Evolutionary conservation across 2,888 invertebrate genomes (phyloP).

Genomic region (Agapostemon virescens): DNA sequence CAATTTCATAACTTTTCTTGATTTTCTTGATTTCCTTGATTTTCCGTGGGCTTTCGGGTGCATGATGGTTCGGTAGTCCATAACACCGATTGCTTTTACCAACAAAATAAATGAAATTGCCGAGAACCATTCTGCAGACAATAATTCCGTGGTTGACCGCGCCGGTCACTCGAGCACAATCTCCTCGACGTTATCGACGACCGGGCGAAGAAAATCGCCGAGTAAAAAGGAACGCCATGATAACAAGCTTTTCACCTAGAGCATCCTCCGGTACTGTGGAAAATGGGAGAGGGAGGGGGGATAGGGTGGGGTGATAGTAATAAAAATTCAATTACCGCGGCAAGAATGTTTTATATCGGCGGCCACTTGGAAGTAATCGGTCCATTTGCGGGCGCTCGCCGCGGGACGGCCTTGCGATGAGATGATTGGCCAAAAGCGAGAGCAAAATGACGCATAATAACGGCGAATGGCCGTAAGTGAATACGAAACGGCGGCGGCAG

Average conservation of each 20-base stretch:
- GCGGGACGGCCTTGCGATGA: constrained; percentile 7
- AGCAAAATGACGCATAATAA: constrained; percentile 46
- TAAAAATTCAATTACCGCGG: constrained; percentile 17
- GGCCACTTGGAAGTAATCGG: constrained; percentile 30
- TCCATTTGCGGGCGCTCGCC: constrained; percentile 15
- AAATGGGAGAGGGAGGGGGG: not conserved
- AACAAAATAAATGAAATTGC: not conserved
- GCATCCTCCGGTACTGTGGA: not conserved
- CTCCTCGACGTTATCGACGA: not conserved
- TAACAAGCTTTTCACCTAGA: not conserved
- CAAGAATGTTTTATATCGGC: constrained; percentile 11
- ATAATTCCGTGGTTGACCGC: not conserved
- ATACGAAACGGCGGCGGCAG: constrained; percentile 47
- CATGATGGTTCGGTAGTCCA: no score
- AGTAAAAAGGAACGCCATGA: not conserved
- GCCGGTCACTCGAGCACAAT: not conserved
- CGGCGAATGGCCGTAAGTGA: constrained; percentile 58
- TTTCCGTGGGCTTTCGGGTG: no score
- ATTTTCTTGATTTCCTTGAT: no score
- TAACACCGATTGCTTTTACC: no score
- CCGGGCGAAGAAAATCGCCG: not conserved
- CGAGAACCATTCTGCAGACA: no score
- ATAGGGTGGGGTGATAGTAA: not conserved
- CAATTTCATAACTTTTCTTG: no score
- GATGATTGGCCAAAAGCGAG: constrained; percentile 43